Evolutionary conservation across 1,140 invertebrate genomes (phyloP).

Genomic region (Pseudomyrmex pallidus): DNA sequence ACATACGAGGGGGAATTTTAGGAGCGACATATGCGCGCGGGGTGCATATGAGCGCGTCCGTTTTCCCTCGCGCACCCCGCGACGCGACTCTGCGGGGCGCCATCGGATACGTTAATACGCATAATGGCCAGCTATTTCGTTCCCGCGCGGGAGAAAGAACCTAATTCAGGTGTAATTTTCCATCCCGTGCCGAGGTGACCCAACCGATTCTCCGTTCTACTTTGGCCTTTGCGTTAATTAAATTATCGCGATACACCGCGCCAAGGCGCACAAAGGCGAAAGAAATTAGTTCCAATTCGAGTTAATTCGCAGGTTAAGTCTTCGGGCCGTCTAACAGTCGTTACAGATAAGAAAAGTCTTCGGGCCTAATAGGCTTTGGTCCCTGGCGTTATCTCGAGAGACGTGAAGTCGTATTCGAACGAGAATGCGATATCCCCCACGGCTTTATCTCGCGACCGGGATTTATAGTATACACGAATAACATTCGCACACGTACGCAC

Average conservation of each 20-base stretch:
- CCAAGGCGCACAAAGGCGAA: conserved; percentile 23
- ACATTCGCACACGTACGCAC: conserved; percentile 17
- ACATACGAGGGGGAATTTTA: conserved; percentile 56
- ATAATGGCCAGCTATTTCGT: conserved; percentile 65
- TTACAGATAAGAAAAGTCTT: conserved; percentile 57
- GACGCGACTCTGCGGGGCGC: conserved; percentile 31
- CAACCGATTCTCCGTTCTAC: background rate
- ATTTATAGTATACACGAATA: conserved; percentile 12
- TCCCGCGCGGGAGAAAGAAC: conserved; percentile 39
- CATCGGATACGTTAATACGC: conserved; percentile 65
- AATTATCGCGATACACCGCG: conserved; percentile 57
- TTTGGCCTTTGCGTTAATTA: conserved; percentile 57
- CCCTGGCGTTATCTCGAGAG: conserved; percentile 43
- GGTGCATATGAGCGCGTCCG: conserved; percentile 9
- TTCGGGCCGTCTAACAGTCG: background rate
- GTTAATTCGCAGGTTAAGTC: conserved; percentile 63
- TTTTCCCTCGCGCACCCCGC: conserved; percentile 3
- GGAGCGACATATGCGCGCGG: conserved; percentile 67
- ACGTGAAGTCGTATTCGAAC: conserved; percentile 51
- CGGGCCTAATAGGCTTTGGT: conserved; percentile 22
- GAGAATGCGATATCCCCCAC: conserved; percentile 51
- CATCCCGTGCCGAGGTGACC: conserved; percentile 9
- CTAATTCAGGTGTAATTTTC: conserved; percentile 66
- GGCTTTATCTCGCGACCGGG: conserved; percentile 58
- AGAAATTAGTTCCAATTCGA: conserved; percentile 63